Base-by-base conservation (phyloP, 2,888 invertebrate species). In the Spodoptera littoralis region DNA sequence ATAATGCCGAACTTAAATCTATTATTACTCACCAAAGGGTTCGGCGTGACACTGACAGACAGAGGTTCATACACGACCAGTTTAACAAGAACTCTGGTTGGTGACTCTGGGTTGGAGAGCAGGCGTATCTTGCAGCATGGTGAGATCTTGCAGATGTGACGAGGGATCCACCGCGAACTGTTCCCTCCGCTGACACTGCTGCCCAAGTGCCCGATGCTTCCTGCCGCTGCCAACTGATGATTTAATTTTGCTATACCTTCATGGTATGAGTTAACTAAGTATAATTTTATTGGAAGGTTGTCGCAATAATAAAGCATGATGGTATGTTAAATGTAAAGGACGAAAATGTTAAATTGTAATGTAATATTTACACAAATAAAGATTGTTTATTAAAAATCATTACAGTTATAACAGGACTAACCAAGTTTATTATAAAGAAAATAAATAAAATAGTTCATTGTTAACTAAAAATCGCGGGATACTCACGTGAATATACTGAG, bases 111-210 rank as follows among this genome's bases (percentile, higher is more conserved):
- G 65, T 96, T 96, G 9, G 96, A 96, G 96, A 95, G 86, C 97
- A 97, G 43, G 96, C 96, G 90, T 97, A 97, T 73, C 96, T 90
- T 0, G 96, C 96, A 1, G 96, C 95, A 81, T 97, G 97, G 70
- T 96, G 95, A 2, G 95, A 90, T 58, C 96, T 95, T 45, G 96
- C 96, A 57, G 96, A 95, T 12, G 96, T 94, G 56, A 97, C 81
- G 2, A 94, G 83, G 0, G 92, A 87, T 0, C 91, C 91, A 0
- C 89, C 89, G 0, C 91, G 86, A 0, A 92, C 90, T 0, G 87
- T 86, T 1, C 91, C 92, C 59, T 94, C 94, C 4, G 84, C 86
- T 0, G 90, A 77, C 2, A 86, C 84, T 1, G 88, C 76, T 4
- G 85, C 80, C 94, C 94, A 94, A 0, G 88, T 83, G 0, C 93